Evolutionary conservation across 2,888 invertebrate species (phyloP).

Genomic region (Globia sparganii): DNA sequence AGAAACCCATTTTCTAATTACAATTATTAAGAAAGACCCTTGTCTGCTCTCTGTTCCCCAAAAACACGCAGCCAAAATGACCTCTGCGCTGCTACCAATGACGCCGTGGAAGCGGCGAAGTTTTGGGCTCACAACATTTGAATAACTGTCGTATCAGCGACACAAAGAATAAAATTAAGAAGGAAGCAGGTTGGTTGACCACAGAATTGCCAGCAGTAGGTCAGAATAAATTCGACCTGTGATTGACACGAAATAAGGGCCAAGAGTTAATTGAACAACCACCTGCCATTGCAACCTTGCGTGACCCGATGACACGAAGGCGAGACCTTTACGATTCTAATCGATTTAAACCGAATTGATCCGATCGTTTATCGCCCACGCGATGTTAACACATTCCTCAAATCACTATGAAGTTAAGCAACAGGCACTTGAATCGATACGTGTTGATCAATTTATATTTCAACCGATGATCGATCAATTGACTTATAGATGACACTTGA

Average conservation of each 20-base stretch:
- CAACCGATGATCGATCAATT: slow-evolving; percentile 34
- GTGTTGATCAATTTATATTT: slow-evolving; percentile 36
- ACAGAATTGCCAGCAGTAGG: not conserved
- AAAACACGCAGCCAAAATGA: not conserved
- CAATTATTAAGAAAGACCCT: not conserved
- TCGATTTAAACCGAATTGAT: slow-evolving; percentile 39
- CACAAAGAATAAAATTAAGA: not conserved
- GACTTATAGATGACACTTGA: slow-evolving; percentile 42
- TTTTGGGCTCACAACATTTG: not conserved
- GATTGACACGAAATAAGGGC: slow-evolving; percentile 15
- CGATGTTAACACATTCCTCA: slow-evolving; percentile 37
- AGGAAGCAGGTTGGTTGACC: not conserved
- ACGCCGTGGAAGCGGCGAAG: not conserved
- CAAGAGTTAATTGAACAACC: not conserved
- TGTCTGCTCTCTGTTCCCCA: not conserved
- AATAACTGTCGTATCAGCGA: not conserved
- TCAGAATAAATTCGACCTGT: not conserved
- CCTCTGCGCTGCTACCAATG: not conserved
- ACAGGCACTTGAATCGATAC: slow-evolving; percentile 13
- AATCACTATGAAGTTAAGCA: slow-evolving; percentile 15
- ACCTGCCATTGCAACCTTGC: slow-evolving; percentile 30
- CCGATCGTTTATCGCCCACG: slow-evolving; percentile 27
- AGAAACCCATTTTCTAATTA: not conserved
- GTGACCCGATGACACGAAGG: slow-evolving; percentile 19
- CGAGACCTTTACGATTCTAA: slow-evolving; percentile 22